Percentiles rank a stretch among this genome's conserved stretches.
These are phyloP conservation scores for Uria aalge DNA, from an alignment of 2,113 vertebrate genomes.

Conservation along the genomic window DNA sequence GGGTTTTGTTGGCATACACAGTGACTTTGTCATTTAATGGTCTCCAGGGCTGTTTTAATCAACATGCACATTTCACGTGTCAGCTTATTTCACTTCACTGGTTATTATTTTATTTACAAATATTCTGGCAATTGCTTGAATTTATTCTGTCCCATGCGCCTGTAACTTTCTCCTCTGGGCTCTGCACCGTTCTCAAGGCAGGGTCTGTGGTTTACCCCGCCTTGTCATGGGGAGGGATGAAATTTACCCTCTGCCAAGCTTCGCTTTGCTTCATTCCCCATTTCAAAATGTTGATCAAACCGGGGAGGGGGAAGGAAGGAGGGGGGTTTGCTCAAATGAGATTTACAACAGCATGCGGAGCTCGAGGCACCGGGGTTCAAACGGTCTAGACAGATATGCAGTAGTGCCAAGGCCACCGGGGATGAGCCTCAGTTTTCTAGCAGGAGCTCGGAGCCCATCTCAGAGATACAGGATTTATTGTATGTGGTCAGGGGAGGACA, in stretches of 20 bases:
- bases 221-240: not conserved
- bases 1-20: conserved; percentile 61
- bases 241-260: not conserved
- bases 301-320: not conserved
- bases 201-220: not conserved
- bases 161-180: not conserved
- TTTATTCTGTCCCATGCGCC: not conserved
- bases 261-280: not conserved
- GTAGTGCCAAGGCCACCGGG: conserved; percentile 6
- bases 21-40: conserved; percentile 52
- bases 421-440: not conserved
- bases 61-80: not conserved
- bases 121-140: conserved; percentile 2
- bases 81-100: conserved; percentile 41
- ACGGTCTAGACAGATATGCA: not conserved
- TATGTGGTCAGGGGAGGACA: not conserved
- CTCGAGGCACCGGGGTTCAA: not conserved
- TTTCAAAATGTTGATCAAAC: not conserved
- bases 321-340: not conserved
- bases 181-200: not conserved
- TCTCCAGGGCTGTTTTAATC: conserved; percentile 55
- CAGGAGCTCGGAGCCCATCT: not conserved
- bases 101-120: conserved; percentile 61
- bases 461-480: not conserved
- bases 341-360: not conserved